Base-by-base conservation (phyloP, 2,888 invertebrate genomes). In the Ormyrus labotus region DNA sequence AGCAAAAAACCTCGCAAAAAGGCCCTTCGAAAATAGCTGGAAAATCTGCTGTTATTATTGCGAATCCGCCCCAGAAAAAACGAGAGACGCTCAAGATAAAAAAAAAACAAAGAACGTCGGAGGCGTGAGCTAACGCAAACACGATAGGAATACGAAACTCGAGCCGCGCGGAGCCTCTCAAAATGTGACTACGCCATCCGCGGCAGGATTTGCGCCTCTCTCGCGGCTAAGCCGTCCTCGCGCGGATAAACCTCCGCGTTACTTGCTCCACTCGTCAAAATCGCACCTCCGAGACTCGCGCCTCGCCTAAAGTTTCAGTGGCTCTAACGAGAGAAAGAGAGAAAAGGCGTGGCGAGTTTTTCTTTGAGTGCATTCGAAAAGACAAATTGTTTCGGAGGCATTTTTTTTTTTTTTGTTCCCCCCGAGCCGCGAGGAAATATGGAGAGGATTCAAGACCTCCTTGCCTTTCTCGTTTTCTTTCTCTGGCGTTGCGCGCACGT, bases 201-300 rank as follows among this genome's bases (percentile, higher is more conserved):
- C 63, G 61, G 63, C 53, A 71, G 76, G 72, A 75, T 74, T 70
- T 72, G 61, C 51, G 2, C 19, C 58, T 81, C 77, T 83, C 84
- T 83, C 84, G 13, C 83, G 68, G 84, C 80, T 85, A 87, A 87
- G 85, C 87, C 83, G 82, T 82, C 86, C 85, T 84, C 87, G 84
- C 74, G 82, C 80, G 83, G 86, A 87, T 87, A 86, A 87, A 86
- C 83, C 83, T 83, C 83, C 84, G 83, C 85, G 87, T 87, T 87
- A 86, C 85, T 87, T 86, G 84, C 85, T 82, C 83, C 82, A 83
- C 84, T 83, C 84, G 10, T 58, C 8, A 19, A 34, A 34, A 34
- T 34, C 34, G 34, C 34, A 7, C 34, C 83, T 74, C 68, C 71
- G 80, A 81, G 75, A 81, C 61, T 57, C 65, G 61, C 75, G 45